A percentile compares a stretch with the other conserved stretches of the same genome.
Conservation (phyloP, 2,797 vertebrate genomes). For the Halcyon smyrnensis region DNA sequence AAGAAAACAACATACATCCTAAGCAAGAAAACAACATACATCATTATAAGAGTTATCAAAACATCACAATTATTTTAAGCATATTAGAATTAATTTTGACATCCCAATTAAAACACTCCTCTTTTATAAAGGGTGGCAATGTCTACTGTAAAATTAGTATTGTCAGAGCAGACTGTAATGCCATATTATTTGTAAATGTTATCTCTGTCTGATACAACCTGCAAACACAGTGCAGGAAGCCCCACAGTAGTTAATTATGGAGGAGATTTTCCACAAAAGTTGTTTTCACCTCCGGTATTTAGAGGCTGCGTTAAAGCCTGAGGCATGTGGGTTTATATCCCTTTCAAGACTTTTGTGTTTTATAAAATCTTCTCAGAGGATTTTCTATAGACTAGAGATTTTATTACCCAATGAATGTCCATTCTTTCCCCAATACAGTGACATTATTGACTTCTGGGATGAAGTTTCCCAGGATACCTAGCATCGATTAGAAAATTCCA, state of each 20-base stretch:
- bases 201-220: background rate
- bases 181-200: background rate
- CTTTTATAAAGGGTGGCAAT: background rate
- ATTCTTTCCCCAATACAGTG: background rate
- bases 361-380: background rate
- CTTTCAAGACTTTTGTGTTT: background rate
- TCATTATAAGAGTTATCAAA: background rate
- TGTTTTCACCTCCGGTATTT: background rate
- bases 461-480: background rate
- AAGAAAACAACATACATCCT: background rate
- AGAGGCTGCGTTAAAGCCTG: background rate
- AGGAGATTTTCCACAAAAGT: background rate
- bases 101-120: background rate
- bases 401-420: background rate
- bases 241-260: constrained; percentile 14
- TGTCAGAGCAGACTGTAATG: background rate
- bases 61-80: background rate
- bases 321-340: background rate
- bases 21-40: background rate
- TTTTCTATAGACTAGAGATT: background rate
- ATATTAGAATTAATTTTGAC: background rate
- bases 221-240: background rate
- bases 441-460: background rate
- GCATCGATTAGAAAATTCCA: background rate
- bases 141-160: background rate